A percentile compares a stretch with the other conserved stretches of the same genome.
These are phyloP conservation scores for Sarcoramphus papa DNA, from an alignment of 2,797 vertebrate species.

Conservation along the genomic window DNA sequence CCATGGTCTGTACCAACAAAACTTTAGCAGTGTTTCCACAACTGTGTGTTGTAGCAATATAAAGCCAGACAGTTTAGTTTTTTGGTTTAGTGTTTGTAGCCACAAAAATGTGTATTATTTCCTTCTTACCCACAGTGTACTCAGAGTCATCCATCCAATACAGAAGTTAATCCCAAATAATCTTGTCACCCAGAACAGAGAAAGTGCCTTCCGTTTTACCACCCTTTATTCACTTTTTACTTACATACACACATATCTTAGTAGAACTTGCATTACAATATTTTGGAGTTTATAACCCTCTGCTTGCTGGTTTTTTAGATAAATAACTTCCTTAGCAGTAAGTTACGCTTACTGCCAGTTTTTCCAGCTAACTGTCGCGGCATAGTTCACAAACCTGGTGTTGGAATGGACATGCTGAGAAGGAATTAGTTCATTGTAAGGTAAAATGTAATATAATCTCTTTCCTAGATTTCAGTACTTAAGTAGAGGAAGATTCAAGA, in stretches of 20 bases:
- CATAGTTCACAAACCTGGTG: not conserved
- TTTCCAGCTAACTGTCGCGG: not conserved
- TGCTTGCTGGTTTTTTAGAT: not conserved
- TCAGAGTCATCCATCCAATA: conserved; percentile 70
- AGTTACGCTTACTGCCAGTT: not conserved
- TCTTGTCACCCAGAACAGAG: conserved; percentile 61
- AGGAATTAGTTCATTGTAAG: not conserved
- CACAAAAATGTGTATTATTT: conserved; percentile 78
- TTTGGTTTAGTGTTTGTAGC: conserved; percentile 70
- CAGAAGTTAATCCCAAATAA: conserved; percentile 70
- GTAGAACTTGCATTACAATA: not conserved
- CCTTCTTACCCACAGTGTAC: conserved; percentile 72
- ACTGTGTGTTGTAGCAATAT: conserved; percentile 49
- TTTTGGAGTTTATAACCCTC: not conserved
- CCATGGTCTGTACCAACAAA: conserved; percentile 13
- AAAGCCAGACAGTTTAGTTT: conserved; percentile 59
- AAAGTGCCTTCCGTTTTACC: conserved; percentile 43
- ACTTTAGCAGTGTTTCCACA: conserved; percentile 45
- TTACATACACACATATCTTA: not conserved
- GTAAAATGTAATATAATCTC: not conserved
- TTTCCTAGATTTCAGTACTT: not conserved
- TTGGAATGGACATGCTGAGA: not conserved
- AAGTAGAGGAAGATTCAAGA: not conserved
- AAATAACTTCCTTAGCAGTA: not conserved
- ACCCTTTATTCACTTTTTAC: conserved; percentile 21